These are phyloP conservation scores for Plebejus argus DNA, from an alignment of 2,888 invertebrate genomes.

Conservation along the genomic window DNA sequence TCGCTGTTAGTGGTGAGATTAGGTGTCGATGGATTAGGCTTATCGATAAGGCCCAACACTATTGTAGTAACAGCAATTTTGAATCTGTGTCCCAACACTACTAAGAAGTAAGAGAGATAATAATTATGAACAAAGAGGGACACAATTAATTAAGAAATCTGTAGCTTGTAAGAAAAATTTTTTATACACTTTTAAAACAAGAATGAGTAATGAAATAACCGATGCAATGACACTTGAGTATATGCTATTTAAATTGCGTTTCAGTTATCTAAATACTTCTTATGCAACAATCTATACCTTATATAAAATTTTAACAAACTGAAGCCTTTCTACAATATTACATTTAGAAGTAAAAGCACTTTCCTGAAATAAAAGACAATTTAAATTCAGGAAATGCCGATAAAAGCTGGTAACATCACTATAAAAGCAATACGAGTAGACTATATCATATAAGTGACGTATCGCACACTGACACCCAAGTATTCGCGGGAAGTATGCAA, in stretches of 20 bases:
- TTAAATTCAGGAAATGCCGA: conserved; percentile 47
- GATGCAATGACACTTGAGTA: too few species aligned
- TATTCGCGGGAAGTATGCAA: conserved; percentile 78
- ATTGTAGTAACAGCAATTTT: background rate
- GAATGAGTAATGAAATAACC: too few species aligned
- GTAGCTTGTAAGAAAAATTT: too few species aligned
- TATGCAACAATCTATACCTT: too few species aligned
- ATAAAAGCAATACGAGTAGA: conserved; percentile 68
- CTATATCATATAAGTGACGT: conserved; percentile 77
- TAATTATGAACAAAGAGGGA: too few species aligned
- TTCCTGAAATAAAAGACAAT: background rate
- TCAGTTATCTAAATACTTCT: background rate
- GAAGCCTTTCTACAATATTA: background rate
- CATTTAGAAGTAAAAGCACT: background rate
- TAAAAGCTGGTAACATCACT: conserved; percentile 52
- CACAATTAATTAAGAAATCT: too few species aligned
- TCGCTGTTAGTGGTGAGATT: conserved; percentile 57
- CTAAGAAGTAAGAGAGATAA: background rate
- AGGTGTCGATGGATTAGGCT: conserved; percentile 31
- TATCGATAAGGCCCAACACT: conserved; percentile 6
- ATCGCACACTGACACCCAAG: conserved; percentile 76
- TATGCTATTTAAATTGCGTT: background rate
- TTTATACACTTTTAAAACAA: too few species aligned
- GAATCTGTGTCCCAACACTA: background rate
- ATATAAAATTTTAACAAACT: background rate